Evolutionary conservation across 2,113 vertebrate species (phyloP), one percentile per base, ranked within the genome.

Genomic region (Gambusia holbrooki): DNA sequence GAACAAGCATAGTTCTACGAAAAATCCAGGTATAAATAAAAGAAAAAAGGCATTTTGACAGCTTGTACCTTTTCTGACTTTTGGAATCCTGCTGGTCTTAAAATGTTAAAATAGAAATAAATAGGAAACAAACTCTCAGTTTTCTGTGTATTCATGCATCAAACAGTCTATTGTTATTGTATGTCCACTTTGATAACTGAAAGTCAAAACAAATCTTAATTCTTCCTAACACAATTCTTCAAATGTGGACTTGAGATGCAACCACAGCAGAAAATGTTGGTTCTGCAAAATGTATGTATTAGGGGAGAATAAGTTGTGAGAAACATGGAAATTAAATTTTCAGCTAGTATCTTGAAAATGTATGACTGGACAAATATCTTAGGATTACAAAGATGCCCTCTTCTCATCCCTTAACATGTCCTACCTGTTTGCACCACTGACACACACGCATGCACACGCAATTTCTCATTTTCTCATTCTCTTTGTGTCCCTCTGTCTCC

Each of bases 401-500:
- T 37, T 37, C 35, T 42, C 9, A 37, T 51, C 60, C 54, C 29
- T 72, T 58, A 4, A 54, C 37, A 62, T 70, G 66, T 37, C 17
- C 71, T 51, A 22, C 33, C 42, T 76, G 65, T 48, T 77, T 70
- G 32, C 74, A 1, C 10, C 1, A 25, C 30, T 2, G 27, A n/a
- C 64, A 35, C 28, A 25, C 68, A 25, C 29, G 3, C 45, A 54
- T 9, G 27, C 68, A 54, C 17, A 54, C 42, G n/a, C 19, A 19
- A 48, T 81, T 58, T 62, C 62, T 61, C 73, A 73, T 86, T 32
- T 66, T 72, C 80, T 76, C 70, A 58, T 80, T 84, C 81, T 82
- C 73, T 87, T 90, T 90, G 85, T 90, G 62, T 87, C 66, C 66
- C 40, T n/a, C 69, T 62, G 32, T 72, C 67, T 82, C 42, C 51